phyloP scores from a whole-genome alignment of 2,797 vertebrate species.

The Lerista edwardsae region DNA sequence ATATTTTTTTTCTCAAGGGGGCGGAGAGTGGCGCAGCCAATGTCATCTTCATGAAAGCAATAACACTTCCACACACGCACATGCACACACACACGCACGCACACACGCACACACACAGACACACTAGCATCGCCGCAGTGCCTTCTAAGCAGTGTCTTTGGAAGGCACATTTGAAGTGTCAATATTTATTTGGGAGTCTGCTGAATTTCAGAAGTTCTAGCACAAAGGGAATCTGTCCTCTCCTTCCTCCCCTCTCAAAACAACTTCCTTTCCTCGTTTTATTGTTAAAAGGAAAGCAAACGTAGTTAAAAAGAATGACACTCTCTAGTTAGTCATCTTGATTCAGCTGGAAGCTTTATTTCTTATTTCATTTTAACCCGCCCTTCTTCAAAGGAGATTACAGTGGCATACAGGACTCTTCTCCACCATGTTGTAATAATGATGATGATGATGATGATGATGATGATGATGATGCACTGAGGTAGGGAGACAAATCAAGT shows the following conservation, averaged over 20 bases:
- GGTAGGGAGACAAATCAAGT: no score
- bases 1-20: constrained; percentile 17
- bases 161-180: constrained; percentile 50
- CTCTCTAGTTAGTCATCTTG: background rate
- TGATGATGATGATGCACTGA: no score
- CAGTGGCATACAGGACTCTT: no score
- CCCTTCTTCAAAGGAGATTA: no score
- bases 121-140: constrained; percentile 26
- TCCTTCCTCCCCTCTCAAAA: constrained; percentile 31
- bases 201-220: constrained; percentile 23
- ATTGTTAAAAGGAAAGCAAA: background rate
- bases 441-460: no score
- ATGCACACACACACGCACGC: no score
- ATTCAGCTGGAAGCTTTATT: background rate
- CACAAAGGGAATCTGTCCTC: background rate
- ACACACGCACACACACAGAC: no score
- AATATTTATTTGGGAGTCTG: constrained; percentile 42
- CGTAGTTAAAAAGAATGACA: background rate
- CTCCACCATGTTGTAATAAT: no score
- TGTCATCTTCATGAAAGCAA: constrained; percentile 48
- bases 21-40: constrained; percentile 40
- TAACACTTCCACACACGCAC: constrained; percentile 47
- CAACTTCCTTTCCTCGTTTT: background rate
- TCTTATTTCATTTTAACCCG: no score
- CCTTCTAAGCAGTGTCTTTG: constrained; percentile 46